Percentiles rank a stretch among this genome's conserved stretches.
Evolutionary conservation across 2,888 invertebrate species (phyloP).

Genomic region (Smittia sp.): DNA sequence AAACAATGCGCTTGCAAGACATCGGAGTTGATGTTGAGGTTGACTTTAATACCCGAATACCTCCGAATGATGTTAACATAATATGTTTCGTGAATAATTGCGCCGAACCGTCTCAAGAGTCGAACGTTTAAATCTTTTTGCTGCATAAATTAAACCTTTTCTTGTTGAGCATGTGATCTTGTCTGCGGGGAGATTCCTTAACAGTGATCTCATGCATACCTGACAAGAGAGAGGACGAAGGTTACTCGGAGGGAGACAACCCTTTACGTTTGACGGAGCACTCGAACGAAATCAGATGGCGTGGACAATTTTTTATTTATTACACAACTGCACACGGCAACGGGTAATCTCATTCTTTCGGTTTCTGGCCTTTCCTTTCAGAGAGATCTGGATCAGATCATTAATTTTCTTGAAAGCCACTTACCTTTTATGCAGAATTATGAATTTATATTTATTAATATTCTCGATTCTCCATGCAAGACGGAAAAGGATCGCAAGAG

Average conservation of each 20-base stretch:
- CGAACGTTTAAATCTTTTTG: conserved; percentile 8
- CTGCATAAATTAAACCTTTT: conserved; percentile 19
- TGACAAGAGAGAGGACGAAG: neutral
- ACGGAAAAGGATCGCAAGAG: neutral
- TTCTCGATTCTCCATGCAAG: conserved; percentile 10
- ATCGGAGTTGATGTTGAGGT: conserved; percentile 21
- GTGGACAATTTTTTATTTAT: conserved; percentile 40
- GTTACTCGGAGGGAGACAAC: neutral
- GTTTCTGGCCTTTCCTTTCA: neutral
- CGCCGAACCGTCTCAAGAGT: neutral
- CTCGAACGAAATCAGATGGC: conserved; percentile 26
- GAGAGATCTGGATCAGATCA: conserved; percentile 37
- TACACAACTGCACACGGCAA: conserved; percentile 12
- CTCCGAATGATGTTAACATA: conserved; percentile 19
- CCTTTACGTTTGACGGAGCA: conserved; percentile 16
- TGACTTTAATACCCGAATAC: neutral
- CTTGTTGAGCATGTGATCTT: neutral
- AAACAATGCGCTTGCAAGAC: conserved; percentile 7
- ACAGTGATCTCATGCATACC: conserved; percentile 23
- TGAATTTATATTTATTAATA: conserved; percentile 11
- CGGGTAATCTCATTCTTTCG: conserved; percentile 6
- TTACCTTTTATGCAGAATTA: conserved; percentile 26
- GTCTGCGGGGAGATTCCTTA: neutral
- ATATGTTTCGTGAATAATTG: conserved; percentile 13
- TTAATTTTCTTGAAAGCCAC: conserved; percentile 38